Conservation (phyloP, 2,113 vertebrate species). For the Hypomesus transpacificus region DNA sequence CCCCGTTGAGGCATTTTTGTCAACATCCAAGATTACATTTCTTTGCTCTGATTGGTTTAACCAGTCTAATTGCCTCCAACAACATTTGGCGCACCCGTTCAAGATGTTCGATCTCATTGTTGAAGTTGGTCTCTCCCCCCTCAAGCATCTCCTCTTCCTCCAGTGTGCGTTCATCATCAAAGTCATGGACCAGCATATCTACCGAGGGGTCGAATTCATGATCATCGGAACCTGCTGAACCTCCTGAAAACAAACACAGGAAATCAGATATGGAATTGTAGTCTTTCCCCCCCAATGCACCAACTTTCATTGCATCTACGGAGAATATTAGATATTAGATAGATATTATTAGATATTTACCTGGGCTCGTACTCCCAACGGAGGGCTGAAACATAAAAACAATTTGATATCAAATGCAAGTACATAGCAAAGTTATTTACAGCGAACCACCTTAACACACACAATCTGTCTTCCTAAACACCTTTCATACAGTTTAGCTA, state of each 20-base stretch:
- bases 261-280: constrained; percentile 26
- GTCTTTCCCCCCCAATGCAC: constrained; percentile 12
- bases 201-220: constrained; percentile 95
- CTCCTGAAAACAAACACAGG: constrained; percentile 71
- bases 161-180: constrained; percentile 94
- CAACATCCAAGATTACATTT: too few relatives aligned
- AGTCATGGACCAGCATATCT: constrained; percentile 98
- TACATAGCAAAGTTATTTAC: neutral
- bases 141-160: constrained; percentile 97
- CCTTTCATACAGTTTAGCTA: too few relatives aligned
- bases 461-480: neutral
- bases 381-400: constrained; percentile 76
- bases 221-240: constrained; percentile 88
- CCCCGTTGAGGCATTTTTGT: too few relatives aligned
- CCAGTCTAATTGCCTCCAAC: too few relatives aligned
- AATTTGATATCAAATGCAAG: constrained; percentile 31
- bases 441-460: neutral
- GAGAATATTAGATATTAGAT: too few relatives aligned
- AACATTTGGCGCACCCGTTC: constrained; percentile 77
- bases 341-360: constrained; percentile 67
- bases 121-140: constrained; percentile 87
- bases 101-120: constrained; percentile 92
- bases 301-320: too few relatives aligned
- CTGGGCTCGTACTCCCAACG: constrained; percentile 92
- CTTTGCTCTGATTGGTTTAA: too few relatives aligned